A percentile compares a stretch with the other conserved stretches of the same genome.
phyloP scores from a whole-genome alignment of 2,888 invertebrate species.

The Lasioglossum leucozonium region DNA sequence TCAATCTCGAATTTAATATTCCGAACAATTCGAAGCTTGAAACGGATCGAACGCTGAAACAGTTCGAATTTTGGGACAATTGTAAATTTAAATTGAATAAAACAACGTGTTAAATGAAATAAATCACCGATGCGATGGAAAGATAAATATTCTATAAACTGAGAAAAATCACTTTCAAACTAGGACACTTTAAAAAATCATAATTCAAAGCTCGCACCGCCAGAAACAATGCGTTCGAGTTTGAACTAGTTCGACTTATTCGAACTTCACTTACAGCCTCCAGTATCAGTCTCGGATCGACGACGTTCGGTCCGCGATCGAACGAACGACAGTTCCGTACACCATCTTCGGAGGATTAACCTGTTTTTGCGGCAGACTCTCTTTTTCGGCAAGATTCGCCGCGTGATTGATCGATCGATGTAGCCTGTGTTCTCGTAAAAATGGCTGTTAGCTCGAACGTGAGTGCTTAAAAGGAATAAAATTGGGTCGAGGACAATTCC shows the following conservation, averaged over 20 bases:
- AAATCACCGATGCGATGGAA: too few relatives aligned
- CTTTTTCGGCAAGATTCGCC: background rate
- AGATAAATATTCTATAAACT: background rate
- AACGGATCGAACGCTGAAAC: background rate
- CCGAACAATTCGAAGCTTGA: background rate
- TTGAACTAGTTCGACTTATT: background rate
- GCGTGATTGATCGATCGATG: background rate
- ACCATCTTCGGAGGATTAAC: conserved; percentile 8
- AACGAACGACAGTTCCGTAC: background rate
- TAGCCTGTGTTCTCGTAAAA: background rate
- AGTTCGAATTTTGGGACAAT: too few relatives aligned
- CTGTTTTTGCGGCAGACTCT: background rate
- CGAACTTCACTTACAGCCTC: background rate
- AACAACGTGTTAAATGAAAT: too few relatives aligned
- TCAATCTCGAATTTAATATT: background rate
- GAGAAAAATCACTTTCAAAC: too few relatives aligned
- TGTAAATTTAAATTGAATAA: too few relatives aligned
- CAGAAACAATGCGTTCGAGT: background rate
- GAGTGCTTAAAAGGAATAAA: background rate
- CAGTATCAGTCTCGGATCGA: background rate
- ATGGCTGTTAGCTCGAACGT: conserved; percentile 5
- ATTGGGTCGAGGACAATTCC: background rate
- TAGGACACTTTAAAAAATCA: background rate
- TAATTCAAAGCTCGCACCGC: background rate
- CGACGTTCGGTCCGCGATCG: background rate